phyloP scores from a whole-genome alignment of 2,888 invertebrate genomes.

The Tillus elongatus region DNA sequence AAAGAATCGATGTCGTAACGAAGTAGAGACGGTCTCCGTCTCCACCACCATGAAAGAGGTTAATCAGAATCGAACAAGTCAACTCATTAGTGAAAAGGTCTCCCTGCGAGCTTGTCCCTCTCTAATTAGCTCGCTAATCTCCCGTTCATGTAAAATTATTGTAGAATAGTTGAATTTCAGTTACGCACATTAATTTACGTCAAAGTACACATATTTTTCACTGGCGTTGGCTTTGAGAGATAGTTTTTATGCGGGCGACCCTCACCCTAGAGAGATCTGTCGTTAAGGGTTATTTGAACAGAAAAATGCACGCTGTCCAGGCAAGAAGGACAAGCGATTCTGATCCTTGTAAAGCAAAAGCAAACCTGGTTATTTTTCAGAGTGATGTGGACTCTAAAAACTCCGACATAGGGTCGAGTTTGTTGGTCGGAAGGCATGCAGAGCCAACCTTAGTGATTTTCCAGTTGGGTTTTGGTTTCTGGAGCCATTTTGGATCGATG shows the following conservation, averaged over 20 bases:
- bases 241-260: constrained; percentile 41
- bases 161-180: constrained; percentile 44
- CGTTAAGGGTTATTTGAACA: constrained; percentile 38
- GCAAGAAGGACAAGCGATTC: constrained; percentile 32
- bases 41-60: constrained; percentile 27
- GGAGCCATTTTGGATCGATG: constrained; percentile 45
- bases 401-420: constrained; percentile 36
- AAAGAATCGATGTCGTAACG: no score
- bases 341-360: constrained; percentile 39
- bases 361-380: constrained; percentile 41
- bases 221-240: constrained; percentile 42
- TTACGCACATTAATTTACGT: constrained; percentile 45
- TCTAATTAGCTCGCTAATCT: constrained; percentile 36
- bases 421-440: constrained; percentile 26
- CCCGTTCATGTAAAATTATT: constrained; percentile 40
- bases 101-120: constrained; percentile 18
- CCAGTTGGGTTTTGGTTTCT: constrained; percentile 40
- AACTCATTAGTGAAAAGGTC: constrained; percentile 28
- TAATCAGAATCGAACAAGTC: constrained; percentile 37
- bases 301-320: constrained; percentile 38
- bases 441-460: constrained; percentile 39
- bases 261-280: constrained; percentile 30
- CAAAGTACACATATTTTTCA: constrained; percentile 45
- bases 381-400: constrained; percentile 38
- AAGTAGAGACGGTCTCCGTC: no score